Percentiles rank a stretch among this genome's conserved stretches.
Conservation (phyloP, 1,140 invertebrate genomes). For the Leptestheria dahalacensis region DNA sequence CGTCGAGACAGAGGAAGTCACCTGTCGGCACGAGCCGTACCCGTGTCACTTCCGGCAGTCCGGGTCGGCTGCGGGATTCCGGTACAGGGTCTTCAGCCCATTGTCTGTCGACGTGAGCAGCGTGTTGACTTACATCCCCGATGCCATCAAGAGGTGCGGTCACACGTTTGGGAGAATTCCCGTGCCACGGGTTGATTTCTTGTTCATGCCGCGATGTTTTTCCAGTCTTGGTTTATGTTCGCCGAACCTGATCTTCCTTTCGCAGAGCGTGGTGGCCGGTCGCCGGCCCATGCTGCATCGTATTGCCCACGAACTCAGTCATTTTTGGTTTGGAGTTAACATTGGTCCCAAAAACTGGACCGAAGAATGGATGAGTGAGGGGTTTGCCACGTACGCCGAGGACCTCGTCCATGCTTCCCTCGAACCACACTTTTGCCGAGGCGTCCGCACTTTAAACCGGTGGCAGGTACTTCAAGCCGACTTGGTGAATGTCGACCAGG, state of each 20-base stretch:
- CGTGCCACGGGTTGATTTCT: constrained; percentile 29
- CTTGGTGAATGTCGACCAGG: constrained; percentile 25
- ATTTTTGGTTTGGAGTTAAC: constrained; percentile 32
- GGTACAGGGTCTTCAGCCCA: neutral
- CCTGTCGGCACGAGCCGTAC: constrained; percentile 7
- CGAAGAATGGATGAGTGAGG: constrained; percentile 36
- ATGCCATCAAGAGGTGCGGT: constrained; percentile 20
- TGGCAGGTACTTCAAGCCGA: constrained; percentile 26
- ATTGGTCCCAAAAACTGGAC: constrained; percentile 33
- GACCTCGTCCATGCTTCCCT: constrained; percentile 23
- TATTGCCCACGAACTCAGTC: constrained; percentile 30
- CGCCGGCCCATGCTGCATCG: constrained; percentile 25
- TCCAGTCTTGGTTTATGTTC: constrained; percentile 31
- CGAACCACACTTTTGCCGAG: neutral
- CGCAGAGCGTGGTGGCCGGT: constrained; percentile 27
- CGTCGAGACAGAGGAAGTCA: neutral
- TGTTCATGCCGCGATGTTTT: constrained; percentile 30
- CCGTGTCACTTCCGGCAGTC: constrained; percentile 5
- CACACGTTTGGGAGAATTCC: constrained; percentile 28
- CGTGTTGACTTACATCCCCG: constrained; percentile 4
- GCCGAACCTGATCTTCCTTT: constrained; percentile 31
- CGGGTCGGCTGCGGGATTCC: neutral
- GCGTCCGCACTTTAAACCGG: constrained; percentile 23
- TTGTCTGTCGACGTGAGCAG: neutral
- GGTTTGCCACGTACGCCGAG: constrained; percentile 33